phyloP scores from a whole-genome alignment of 1,140 invertebrate species.

The Diplogasteroides magnus region DNA sequence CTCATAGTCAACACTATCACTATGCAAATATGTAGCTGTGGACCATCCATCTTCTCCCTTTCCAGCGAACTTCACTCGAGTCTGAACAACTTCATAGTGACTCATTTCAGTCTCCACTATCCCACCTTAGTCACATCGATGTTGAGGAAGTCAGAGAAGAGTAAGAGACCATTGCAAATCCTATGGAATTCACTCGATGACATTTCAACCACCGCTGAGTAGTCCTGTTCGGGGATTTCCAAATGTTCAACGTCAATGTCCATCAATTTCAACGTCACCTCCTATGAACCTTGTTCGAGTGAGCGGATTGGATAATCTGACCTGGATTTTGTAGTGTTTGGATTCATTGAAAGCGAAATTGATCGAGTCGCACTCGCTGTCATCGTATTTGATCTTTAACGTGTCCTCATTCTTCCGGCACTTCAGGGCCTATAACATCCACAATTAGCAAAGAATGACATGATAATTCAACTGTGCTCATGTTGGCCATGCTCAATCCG shows the following conservation, averaged over 20 bases:
- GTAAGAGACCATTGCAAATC: conserved; percentile 88
- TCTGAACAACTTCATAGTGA: conserved; percentile 52
- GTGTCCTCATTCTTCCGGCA: conserved; percentile 90
- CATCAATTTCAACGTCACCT: conserved; percentile 98
- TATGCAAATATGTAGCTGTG: conserved; percentile 38
- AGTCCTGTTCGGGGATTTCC: conserved; percentile 95
- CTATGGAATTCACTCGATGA: conserved; percentile 88
- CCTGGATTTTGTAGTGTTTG: conserved; percentile 51
- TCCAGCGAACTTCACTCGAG: conserved; percentile 89
- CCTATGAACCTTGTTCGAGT: conserved; percentile 84
- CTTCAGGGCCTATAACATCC: conserved; percentile 90
- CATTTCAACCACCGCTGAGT: conserved; percentile 92
- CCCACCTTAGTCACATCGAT: conserved; percentile 81
- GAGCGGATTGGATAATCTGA: conserved; percentile 36
- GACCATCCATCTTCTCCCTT: conserved; percentile 78
- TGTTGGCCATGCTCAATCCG: conserved; percentile 88
- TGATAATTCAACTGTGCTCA: no score
- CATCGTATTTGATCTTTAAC: conserved; percentile 78
- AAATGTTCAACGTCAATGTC: conserved; percentile 97
- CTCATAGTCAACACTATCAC: conserved; percentile 37
- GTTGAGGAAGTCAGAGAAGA: conserved; percentile 92
- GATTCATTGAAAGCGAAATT: conserved; percentile 87
- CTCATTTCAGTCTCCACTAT: not conserved
- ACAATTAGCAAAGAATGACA: no score
- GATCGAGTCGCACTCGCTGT: conserved; percentile 89